Conservation (phyloP, 1,140 invertebrate genomes). For the Rhizoglyphus robini region DNA sequence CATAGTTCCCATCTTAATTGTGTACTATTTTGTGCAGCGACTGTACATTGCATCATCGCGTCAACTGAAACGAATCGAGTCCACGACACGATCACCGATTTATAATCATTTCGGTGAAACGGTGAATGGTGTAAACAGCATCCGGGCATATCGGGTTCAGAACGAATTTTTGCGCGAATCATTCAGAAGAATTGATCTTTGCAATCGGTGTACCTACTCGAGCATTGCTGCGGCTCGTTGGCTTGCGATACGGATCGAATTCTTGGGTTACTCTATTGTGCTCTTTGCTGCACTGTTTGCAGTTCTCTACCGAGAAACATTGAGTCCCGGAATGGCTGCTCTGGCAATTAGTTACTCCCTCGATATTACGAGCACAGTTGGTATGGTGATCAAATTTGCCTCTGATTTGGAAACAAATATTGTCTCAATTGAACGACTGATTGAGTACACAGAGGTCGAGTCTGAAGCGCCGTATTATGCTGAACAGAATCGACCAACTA, state of each 20-base stretch:
- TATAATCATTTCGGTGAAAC: conserved; percentile 39
- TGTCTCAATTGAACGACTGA: conserved; percentile 47
- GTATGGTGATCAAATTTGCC: conserved; percentile 45
- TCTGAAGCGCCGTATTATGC: conserved; percentile 48
- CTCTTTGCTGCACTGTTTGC: conserved; percentile 62
- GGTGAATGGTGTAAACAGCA: conserved; percentile 33
- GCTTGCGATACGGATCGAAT: conserved; percentile 34
- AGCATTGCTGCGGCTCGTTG: conserved; percentile 30
- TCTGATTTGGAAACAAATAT: conserved; percentile 50
- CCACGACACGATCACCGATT: conserved; percentile 39
- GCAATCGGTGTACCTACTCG: conserved; percentile 37
- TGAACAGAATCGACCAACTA: conserved; percentile 58
- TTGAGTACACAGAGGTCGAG: conserved; percentile 53
- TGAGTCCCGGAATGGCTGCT: conserved; percentile 64
- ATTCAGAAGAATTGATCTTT: conserved; percentile 39
- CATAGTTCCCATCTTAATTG: conserved; percentile 62
- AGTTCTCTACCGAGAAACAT: conserved; percentile 52
- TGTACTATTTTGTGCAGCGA: conserved; percentile 54
- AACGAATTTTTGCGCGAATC: conserved; percentile 33
- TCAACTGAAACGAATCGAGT: conserved; percentile 41
- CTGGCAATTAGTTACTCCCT: conserved; percentile 76
- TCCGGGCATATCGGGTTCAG: conserved; percentile 31
- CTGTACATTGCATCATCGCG: conserved; percentile 39
- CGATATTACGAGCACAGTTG: conserved; percentile 49
- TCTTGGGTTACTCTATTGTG: conserved; percentile 30